Conservation (phyloP, 2,113 vertebrate genomes). For the Thermophis baileyi region DNA sequence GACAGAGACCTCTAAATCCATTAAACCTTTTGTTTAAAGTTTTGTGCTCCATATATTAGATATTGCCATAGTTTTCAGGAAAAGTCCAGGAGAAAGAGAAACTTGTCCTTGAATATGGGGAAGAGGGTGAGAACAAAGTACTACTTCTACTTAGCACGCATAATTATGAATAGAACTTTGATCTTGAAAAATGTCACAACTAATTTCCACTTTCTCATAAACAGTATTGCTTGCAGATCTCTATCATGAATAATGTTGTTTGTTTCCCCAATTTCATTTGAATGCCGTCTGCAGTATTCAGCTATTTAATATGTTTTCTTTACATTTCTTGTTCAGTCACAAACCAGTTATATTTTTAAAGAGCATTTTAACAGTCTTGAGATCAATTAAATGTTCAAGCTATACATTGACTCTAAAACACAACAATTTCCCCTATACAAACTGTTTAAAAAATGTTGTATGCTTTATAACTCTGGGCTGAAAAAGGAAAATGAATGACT, state of each 20-base stretch:
- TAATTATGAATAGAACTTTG: background rate
- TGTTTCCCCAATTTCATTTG: background rate
- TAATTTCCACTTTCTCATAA: background rate
- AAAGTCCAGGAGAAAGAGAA: background rate
- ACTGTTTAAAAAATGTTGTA: background rate
- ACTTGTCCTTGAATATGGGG: background rate
- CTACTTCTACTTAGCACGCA: background rate
- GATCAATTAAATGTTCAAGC: slow-evolving; percentile 40
- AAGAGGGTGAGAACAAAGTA: background rate
- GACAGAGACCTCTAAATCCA: background rate
- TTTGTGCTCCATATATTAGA: background rate
- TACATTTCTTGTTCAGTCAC: background rate
- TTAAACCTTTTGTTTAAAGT: background rate
- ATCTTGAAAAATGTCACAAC: background rate
- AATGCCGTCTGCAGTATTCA: background rate
- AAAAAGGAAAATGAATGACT: background rate
- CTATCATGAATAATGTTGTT: background rate
- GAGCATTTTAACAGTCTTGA: slow-evolving; percentile 27
- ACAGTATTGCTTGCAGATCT: background rate
- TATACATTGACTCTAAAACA: slow-evolving; percentile 12
- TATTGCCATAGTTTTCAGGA: background rate
- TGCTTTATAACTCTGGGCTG: background rate
- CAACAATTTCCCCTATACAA: slow-evolving; percentile 30
- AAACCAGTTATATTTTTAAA: background rate
- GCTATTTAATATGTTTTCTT: background rate